phyloP scores from a whole-genome alignment of 2,888 invertebrate genomes.

The Eristalis tenax region DNA sequence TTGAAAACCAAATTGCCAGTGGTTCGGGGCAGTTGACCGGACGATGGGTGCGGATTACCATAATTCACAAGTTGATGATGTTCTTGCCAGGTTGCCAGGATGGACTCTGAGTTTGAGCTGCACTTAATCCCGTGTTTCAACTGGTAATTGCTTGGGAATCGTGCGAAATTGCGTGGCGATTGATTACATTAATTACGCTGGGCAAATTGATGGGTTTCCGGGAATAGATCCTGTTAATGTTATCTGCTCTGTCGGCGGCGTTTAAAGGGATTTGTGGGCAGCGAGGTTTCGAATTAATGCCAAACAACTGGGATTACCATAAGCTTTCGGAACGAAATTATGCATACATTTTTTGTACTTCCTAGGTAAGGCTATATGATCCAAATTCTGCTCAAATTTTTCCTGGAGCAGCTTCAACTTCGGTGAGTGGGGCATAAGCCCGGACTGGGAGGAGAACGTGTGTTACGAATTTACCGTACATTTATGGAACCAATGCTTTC shows the following conservation, averaged over 20 bases:
- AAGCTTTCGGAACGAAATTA: neutral
- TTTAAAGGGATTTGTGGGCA: neutral
- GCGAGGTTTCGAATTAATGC: neutral
- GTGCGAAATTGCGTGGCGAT: neutral
- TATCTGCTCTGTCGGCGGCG: neutral
- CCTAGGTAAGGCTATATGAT: too few relatives aligned
- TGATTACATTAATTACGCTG: slow-evolving; percentile 10
- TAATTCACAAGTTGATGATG: neutral
- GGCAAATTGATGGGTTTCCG: neutral
- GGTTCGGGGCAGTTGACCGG: neutral
- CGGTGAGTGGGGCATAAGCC: too few relatives aligned
- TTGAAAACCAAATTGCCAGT: slow-evolving; percentile 1
- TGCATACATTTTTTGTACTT: neutral
- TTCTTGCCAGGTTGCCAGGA: neutral
- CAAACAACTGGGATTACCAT: neutral
- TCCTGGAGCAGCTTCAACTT: too few relatives aligned
- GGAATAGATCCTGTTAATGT: neutral
- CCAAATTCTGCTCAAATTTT: too few relatives aligned
- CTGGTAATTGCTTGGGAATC: slow-evolving; percentile 1
- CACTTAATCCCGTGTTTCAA: neutral
- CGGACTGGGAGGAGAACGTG: too few relatives aligned
- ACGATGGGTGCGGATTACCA: neutral
- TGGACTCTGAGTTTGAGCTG: neutral
- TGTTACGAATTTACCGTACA: too few relatives aligned
- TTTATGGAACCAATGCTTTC: too few relatives aligned